Base-by-base conservation (phyloP, 2,113 vertebrate species). In the Puma concolor region DNA sequence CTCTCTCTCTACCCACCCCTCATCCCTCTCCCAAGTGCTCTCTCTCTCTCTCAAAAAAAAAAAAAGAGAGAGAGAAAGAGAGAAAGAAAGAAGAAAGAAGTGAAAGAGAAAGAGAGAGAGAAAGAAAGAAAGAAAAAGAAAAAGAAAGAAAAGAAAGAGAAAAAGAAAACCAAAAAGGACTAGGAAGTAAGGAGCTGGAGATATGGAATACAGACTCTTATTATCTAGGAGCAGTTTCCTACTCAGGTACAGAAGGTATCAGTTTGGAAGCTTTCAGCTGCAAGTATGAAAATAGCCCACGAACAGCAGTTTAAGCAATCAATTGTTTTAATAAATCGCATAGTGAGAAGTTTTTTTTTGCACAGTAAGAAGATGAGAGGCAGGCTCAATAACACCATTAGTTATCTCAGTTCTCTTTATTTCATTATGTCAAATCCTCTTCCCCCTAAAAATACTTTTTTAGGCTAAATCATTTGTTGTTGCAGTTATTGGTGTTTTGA, bases 291-390 rank as follows among this genome's bases (percentile, higher is more conserved):
- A 71, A 69, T 17, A 60, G 8, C 17, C 29, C 29, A 23, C n/a
- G n/a, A 91, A 80, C 10, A 41, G 17, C 57, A 82, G 69, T 4
- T 72, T 77, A 84, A 87, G 69, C 31, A 50, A 50, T 44, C 44
- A 23, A 27, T 90, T 93, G 76, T 94, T 83, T 90, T 79, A 54
- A 57, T 82, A 91, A 95, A 85, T 60, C n/a, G 63, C 7, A 41
- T 50, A 82, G 38, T 44, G n/a, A 77, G 57, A 69, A 50, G 38
- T 76, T 36, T 85, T 1, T 41, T 44, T 44, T 44, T 44, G 44
- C 44, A 44, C 44, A 44, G 44, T 44, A 44, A 44, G 44, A 44
- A 44, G 44, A 44, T 44, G 44, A 66, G 60, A 89, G 48, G 52
- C 48, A 66, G 50, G 76, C 52, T 50, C 21, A 38, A n/a, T 72